phyloP scores from a whole-genome alignment of 2,113 vertebrate species.

The Tychaedon coryphoeus region DNA sequence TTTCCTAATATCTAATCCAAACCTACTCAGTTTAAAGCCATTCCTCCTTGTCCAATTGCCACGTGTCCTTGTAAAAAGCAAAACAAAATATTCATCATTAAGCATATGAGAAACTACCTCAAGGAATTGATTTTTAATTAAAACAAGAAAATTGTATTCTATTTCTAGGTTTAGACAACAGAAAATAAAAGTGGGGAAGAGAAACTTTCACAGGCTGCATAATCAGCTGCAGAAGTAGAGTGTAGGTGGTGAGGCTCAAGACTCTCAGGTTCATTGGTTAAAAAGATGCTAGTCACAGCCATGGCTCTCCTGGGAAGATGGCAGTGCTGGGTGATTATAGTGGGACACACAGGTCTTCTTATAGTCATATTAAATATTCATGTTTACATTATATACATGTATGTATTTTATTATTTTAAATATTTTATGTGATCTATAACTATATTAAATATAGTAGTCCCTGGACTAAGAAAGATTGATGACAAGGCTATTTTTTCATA shows the following conservation, averaged over 20 bases:
- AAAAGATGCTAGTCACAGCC: neutral
- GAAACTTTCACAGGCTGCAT: neutral
- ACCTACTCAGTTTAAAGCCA: accelerated
- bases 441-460: neutral
- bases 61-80: accelerated
- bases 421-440: neutral
- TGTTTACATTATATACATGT: neutral
- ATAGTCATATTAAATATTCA: accelerated
- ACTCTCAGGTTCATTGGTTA: neutral
- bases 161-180: neutral
- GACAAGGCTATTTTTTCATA: neutral
- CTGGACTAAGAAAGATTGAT: neutral
- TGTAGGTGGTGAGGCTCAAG: neutral
- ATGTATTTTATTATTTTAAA: neutral
- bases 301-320: accelerated
- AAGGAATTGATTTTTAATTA: neutral
- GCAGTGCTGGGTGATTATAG: neutral
- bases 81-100: neutral
- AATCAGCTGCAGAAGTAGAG: neutral
- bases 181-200: neutral
- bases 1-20: neutral
- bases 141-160: neutral
- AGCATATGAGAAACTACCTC: neutral
- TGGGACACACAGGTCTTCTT: accelerated
- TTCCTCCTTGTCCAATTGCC: neutral